Evolutionary conservation across 2,888 invertebrate species (phyloP).

Genomic region (Ectemnius cavifrons): DNA sequence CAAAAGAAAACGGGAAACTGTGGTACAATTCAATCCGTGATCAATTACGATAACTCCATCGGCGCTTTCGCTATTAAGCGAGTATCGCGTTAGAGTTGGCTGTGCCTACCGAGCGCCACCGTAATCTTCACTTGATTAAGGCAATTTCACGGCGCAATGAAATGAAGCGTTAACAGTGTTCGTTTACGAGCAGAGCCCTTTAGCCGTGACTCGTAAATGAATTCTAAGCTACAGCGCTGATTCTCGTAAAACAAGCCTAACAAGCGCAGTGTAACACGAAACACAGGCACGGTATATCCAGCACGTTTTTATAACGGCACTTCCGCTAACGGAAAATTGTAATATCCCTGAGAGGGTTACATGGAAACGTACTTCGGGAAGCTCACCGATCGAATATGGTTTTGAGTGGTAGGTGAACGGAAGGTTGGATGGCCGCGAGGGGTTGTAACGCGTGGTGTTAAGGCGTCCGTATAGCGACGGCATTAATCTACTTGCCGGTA

Average conservation of each 20-base stretch:
- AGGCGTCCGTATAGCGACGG: no score
- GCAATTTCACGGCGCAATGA: constrained; percentile 31
- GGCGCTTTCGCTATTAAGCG: neutral
- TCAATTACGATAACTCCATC: neutral
- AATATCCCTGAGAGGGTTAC: no score
- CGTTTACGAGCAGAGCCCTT: constrained; percentile 19
- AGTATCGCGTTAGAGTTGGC: constrained; percentile 6
- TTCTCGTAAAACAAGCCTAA: constrained; percentile 21
- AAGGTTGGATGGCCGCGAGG: no score
- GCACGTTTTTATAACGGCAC: no score
- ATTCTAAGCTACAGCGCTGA: neutral
- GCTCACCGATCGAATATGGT: no score
- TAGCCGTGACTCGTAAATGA: constrained; percentile 38
- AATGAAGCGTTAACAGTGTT: constrained; percentile 33
- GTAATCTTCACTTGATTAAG: constrained; percentile 17
- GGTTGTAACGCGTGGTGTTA: no score
- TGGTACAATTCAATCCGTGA: neutral
- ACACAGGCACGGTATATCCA: neutral
- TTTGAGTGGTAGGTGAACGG: no score
- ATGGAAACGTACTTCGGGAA: no score
- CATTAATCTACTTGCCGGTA: no score
- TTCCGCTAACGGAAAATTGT: no score
- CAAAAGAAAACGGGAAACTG: neutral
- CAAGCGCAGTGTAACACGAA: neutral
- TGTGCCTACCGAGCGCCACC: constrained; percentile 19